Percentiles rank a stretch among this genome's conserved stretches.
Conservation (phyloP, 1,140 invertebrate species). For the Helicorthomorpha holstii region DNA sequence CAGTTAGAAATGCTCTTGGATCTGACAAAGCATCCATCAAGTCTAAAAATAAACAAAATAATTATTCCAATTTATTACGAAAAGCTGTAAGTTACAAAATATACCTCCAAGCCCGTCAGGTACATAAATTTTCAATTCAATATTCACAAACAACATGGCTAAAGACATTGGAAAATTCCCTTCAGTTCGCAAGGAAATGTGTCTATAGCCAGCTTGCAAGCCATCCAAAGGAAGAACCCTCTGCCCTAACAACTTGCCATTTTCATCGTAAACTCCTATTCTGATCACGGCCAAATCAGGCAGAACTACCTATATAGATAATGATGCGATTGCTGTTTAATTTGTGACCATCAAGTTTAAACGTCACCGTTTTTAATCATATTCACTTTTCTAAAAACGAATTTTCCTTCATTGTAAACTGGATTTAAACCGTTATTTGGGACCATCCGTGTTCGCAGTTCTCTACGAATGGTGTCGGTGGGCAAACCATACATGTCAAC, state of each 20-base stretch:
- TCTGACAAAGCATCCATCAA: constrained; percentile 96
- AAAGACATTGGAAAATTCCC: constrained; percentile 98
- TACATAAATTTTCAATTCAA: constrained; percentile 98
- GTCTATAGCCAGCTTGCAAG: constrained; percentile 89
- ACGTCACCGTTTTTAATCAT: neutral
- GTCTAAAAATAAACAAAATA: constrained; percentile 36
- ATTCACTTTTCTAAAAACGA: constrained; percentile 85
- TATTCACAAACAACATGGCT: constrained; percentile 96
- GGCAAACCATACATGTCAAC: constrained; percentile 99
- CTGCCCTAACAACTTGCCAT: constrained; percentile 89
- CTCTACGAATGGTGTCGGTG: constrained; percentile 95
- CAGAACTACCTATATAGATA: constrained; percentile 56
- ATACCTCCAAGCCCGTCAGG: constrained; percentile 94
- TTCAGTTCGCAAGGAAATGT: constrained; percentile 93
- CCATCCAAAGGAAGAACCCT: constrained; percentile 94
- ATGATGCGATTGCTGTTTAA: neutral
- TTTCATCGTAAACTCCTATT: constrained; percentile 98
- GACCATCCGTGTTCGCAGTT: constrained; percentile 90
- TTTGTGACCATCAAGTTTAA: neutral
- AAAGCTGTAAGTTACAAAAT: neutral
- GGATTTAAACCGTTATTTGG: constrained; percentile 94
- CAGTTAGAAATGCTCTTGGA: constrained; percentile 77
- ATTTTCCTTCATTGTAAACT: constrained; percentile 95
- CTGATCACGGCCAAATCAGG: constrained; percentile 93
- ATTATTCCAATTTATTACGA: too few relatives aligned